Evolutionary conservation across 2,888 invertebrate genomes (phyloP), one percentile per base, ranked within the genome.

Genomic region (Drosophila paramelanica): DNA sequence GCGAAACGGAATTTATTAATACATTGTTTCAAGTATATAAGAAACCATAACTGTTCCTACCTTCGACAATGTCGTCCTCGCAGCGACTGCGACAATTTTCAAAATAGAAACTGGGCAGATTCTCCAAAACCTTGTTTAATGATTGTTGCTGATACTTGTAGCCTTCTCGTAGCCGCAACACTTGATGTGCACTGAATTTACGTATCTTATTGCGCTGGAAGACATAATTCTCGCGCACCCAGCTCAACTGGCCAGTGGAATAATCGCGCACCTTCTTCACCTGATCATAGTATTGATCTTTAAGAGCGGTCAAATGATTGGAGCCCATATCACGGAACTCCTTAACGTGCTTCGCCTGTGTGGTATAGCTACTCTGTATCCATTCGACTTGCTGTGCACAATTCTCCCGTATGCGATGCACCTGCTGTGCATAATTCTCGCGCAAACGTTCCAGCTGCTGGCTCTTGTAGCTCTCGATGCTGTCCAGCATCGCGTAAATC

Each of bases 111-210:
- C 95, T 97, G 42, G 97, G 97, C 85, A 98, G 93, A 92, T 98
- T 98, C 92, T 98, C 98, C 62, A 98, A 93, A 6, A 98, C 96
- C 92, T 98, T 98, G 93, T 98, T 97, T 55, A 98, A 93, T 11
- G 98, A 97, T 92, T 98, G 97, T 92, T 98, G 98, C 92, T 98
- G 98, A 91, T 98, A 97, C 92, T 98, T 98, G 94, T 97, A 98
- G 10, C 98, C 97, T 92, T 98, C 98, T 33, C 98, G 95, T 46
- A 98, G 93, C 55, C 97, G 94, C 47, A 98, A 93, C 65, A 98
- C 95, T 93, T 98, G 98, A 91, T 97, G 97, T 20, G 97, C 96
- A 93, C 98, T 98, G 93, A 98, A 98, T 92, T 98, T 98, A 51
- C 98, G 94, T 76, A 98, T 97, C 92, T 98, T 96, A 93, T 98